Evolutionary conservation across 37 sponge, comb jelly and placozoan genomes (phyloP).

Genomic region (Cliona cf. orientalis): DNA sequence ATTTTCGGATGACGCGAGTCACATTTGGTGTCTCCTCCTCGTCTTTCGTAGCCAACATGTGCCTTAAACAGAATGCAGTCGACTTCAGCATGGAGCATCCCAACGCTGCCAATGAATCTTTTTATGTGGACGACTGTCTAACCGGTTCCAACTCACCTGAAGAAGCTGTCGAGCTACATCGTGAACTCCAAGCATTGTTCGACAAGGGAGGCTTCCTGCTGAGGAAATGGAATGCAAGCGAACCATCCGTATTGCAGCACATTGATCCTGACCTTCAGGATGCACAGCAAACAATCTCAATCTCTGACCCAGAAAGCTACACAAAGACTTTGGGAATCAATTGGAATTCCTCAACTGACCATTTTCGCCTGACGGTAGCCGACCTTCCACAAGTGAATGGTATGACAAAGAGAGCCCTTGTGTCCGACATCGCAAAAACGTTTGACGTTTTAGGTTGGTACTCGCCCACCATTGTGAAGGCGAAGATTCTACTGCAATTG

Average conservation of each 20-base stretch:
- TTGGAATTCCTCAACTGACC: slow-evolving; percentile 20
- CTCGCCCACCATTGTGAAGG: slow-evolving; percentile 26
- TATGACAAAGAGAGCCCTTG: too few species aligned
- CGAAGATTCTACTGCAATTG: slow-evolving; percentile 19
- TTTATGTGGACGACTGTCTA: too few species aligned
- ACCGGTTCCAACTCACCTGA: too few species aligned
- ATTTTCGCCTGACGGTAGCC: slow-evolving; percentile 21
- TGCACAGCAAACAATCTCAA: not conserved
- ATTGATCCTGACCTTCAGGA: slow-evolving; percentile 17
- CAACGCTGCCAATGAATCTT: too few species aligned
- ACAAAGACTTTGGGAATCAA: slow-evolving; percentile 21
- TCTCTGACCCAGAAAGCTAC: slow-evolving; percentile 1
- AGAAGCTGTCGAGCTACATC: slow-evolving; percentile 6
- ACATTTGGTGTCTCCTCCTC: slow-evolving; percentile 45
- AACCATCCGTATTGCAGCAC: slow-evolving; percentile 8
- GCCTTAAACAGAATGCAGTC: slow-evolving; percentile 36
- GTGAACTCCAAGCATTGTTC: not conserved
- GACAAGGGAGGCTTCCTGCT: too few species aligned
- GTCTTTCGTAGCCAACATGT: slow-evolving; percentile 39
- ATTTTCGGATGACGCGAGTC: slow-evolving; percentile 41
- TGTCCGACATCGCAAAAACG: slow-evolving; percentile 3
- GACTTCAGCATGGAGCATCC: too few species aligned
- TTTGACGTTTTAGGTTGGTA: slow-evolving; percentile 38
- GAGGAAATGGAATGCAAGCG: too few species aligned
- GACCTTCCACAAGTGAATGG: slow-evolving; percentile 2